Conservation (phyloP, 1,140 invertebrate genomes). For the Zaprionus inermis region DNA sequence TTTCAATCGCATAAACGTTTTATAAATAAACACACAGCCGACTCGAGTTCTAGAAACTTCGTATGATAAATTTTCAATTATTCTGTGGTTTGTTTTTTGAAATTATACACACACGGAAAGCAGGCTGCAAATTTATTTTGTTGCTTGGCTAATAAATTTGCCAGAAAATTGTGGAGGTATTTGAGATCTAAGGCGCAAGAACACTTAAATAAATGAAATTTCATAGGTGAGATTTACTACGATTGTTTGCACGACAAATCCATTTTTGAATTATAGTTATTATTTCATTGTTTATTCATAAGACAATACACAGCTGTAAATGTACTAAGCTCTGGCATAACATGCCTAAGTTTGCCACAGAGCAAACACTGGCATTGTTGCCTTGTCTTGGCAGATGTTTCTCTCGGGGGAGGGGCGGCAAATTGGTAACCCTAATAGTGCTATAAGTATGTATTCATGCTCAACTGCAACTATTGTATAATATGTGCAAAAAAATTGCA, state of each 20-base stretch:
- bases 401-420: neutral
- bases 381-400: conserved; percentile 63
- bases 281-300: neutral
- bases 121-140: neutral
- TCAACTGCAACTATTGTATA: conserved; percentile 46
- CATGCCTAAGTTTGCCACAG: conserved; percentile 51
- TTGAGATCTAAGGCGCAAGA: neutral
- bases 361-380: conserved; percentile 54
- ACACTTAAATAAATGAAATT: neutral
- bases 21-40: conserved; percentile 15
- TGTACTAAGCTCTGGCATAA: neutral
- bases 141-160: neutral
- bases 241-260: neutral
- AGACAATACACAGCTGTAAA: neutral
- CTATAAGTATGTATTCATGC: neutral
- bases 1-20: conserved; percentile 32
- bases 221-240: neutral
- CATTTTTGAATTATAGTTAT: too few species aligned
- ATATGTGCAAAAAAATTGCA: conserved; percentile 72
- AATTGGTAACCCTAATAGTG: neutral
- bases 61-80: conserved; percentile 16
- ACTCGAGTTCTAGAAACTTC: neutral
- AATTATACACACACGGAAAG: neutral
- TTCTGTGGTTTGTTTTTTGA: conserved; percentile 4
- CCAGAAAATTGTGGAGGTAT: neutral